phyloP scores from a whole-genome alignment of 2,113 vertebrate species.

The Microcebus jonahi region DNA sequence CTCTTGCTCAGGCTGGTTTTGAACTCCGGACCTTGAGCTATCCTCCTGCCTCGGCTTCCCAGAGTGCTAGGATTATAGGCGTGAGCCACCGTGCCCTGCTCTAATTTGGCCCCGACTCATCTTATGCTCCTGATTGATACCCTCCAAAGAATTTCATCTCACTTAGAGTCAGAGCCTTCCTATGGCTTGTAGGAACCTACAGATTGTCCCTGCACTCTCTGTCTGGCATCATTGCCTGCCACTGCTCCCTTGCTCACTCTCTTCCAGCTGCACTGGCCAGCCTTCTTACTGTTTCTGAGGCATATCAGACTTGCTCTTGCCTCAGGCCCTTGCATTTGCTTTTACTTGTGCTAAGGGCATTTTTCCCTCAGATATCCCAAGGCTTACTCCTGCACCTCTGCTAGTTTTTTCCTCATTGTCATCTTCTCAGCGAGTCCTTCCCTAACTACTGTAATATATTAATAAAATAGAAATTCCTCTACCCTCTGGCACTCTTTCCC shows the following conservation, averaged over 20 bases:
- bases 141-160: neutral
- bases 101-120: neutral
- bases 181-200: neutral
- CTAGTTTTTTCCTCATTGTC: neutral
- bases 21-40: too few relatives aligned
- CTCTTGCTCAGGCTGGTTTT: too few relatives aligned
- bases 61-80: too few relatives aligned
- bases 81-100: too few relatives aligned
- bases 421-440: neutral
- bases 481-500: neutral
- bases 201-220: neutral
- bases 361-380: neutral
- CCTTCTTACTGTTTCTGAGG: neutral
- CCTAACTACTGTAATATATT: neutral
- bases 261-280: neutral
- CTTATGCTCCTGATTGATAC: neutral
- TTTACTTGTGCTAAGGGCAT: neutral
- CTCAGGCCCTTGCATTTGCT: neutral
- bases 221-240: neutral
- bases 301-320: too few relatives aligned
- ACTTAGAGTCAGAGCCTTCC: neutral
- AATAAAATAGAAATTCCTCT: neutral
- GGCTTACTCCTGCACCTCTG: neutral
- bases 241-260: neutral
- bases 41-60: too few relatives aligned